These are phyloP conservation scores for Acrocephalus kingi DNA, from an alignment of 2,113 vertebrate species.

Conservation along the genomic window DNA sequence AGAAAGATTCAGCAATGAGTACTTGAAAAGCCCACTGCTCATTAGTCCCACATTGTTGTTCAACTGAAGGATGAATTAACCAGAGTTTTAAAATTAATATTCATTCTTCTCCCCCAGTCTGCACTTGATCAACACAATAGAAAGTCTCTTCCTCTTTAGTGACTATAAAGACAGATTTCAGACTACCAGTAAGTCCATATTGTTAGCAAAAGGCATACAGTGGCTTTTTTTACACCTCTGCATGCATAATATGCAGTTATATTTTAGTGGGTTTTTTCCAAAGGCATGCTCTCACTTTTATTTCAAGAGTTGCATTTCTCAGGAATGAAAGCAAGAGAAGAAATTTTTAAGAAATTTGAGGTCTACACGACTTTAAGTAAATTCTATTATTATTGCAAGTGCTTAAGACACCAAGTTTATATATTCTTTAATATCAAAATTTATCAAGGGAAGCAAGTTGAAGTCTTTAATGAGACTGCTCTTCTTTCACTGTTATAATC, in stretches of 20 bases:
- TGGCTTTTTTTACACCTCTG: background rate
- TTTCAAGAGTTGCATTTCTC: background rate
- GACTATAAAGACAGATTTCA: background rate
- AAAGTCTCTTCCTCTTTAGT: background rate
- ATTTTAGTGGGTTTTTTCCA: background rate
- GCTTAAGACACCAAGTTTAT: background rate
- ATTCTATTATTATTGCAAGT: background rate
- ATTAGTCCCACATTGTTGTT: background rate
- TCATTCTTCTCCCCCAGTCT: background rate
- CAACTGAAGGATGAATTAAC: background rate
- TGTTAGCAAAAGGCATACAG: background rate
- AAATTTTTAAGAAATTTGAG: background rate
- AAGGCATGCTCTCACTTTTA: background rate
- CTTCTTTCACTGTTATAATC: conserved; percentile 11
- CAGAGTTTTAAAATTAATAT: background rate
- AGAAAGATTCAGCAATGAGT: background rate
- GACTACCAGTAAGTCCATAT: background rate
- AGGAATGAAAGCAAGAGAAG: background rate
- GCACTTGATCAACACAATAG: rapidly evolving
- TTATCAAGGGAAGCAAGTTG: background rate
- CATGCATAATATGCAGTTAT: background rate
- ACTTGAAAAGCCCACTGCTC: background rate
- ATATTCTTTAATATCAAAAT: background rate
- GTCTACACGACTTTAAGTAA: background rate
- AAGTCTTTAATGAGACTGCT: conserved; percentile 8